Evolutionary conservation across 2,113 vertebrate species (phyloP).

Genomic region (Austrofundulus limnaeus): DNA sequence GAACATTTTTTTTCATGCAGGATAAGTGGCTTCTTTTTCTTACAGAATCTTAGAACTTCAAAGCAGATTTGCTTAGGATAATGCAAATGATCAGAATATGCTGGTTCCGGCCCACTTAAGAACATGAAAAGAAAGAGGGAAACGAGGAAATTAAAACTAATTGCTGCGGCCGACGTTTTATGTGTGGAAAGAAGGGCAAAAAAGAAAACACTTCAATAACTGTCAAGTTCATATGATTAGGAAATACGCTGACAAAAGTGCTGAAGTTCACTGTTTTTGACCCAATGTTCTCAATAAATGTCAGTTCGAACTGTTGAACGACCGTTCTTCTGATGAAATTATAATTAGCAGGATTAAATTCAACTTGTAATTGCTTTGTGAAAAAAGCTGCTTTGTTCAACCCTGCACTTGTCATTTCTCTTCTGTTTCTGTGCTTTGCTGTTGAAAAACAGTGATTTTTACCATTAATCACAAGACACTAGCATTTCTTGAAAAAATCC

Average conservation of each 20-base stretch:
- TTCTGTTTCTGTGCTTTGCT: not conserved
- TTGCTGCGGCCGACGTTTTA: constrained; percentile 93
- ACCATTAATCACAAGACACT: too few relatives aligned
- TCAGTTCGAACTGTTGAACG: constrained; percentile 45
- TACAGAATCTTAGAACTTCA: constrained; percentile 98
- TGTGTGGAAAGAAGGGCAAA: constrained; percentile 77
- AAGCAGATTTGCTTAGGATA: constrained; percentile 95
- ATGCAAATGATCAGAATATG: constrained; percentile 98
- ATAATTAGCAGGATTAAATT: constrained; percentile 55
- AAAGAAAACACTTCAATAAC: constrained; percentile 75
- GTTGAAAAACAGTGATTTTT: not conserved
- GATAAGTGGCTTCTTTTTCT: constrained; percentile 96
- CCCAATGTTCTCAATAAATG: constrained; percentile 41
- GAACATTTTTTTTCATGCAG: constrained; percentile 90
- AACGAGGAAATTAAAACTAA: constrained; percentile 85
- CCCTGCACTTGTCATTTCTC: constrained; percentile 10
- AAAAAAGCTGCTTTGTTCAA: constrained; percentile 24
- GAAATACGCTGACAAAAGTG: constrained; percentile 61
- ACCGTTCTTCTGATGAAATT: constrained; percentile 57
- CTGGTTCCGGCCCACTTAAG: constrained; percentile 84
- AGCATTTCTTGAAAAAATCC: too few relatives aligned
- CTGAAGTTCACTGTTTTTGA: constrained; percentile 57
- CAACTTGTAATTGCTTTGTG: constrained; percentile 24
- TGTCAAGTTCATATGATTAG: constrained; percentile 76
- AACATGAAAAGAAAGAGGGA: constrained; percentile 81